Percentiles rank a stretch among this genome's conserved stretches.
phyloP scores from a whole-genome alignment of 2,113 vertebrate species.

The Neogale vison region DNA sequence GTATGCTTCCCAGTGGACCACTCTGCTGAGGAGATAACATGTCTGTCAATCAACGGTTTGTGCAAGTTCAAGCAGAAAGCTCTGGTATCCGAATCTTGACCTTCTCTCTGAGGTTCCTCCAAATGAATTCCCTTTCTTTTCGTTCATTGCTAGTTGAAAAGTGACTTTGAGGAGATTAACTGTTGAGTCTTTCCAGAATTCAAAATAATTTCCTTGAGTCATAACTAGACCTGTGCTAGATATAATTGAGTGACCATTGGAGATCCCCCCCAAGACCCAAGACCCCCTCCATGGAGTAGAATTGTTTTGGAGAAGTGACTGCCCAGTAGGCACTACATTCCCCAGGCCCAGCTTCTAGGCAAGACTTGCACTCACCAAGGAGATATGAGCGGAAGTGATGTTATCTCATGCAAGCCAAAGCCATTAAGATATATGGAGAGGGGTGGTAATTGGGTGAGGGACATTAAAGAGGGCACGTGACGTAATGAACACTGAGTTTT shows the following conservation, averaged over 20 bases:
- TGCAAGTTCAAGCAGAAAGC: neutral
- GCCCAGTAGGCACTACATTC: no score
- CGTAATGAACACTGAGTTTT: neutral
- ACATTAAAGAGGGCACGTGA: neutral
- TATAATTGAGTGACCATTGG: neutral
- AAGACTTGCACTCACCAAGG: neutral
- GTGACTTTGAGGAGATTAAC: neutral
- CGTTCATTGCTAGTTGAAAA: neutral
- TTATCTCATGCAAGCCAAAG: neutral
- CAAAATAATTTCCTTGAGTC: neutral
- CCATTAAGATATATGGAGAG: neutral
- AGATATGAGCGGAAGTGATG: neutral
- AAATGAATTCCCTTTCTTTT: neutral
- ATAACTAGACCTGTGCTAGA: neutral
- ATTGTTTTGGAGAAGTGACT: neutral
- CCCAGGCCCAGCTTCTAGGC: neutral
- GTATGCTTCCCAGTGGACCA: neutral
- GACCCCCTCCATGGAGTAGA: neutral
- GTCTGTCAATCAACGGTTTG: neutral
- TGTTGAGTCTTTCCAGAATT: neutral
- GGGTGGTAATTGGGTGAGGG: neutral
- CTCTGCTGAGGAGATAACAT: neutral
- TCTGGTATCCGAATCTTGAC: rapidly evolving
- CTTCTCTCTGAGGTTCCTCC: neutral
- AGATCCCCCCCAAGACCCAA: neutral